phyloP scores from a whole-genome alignment of 2,797 vertebrate species.

The Crypturellus tataupa region DNA sequence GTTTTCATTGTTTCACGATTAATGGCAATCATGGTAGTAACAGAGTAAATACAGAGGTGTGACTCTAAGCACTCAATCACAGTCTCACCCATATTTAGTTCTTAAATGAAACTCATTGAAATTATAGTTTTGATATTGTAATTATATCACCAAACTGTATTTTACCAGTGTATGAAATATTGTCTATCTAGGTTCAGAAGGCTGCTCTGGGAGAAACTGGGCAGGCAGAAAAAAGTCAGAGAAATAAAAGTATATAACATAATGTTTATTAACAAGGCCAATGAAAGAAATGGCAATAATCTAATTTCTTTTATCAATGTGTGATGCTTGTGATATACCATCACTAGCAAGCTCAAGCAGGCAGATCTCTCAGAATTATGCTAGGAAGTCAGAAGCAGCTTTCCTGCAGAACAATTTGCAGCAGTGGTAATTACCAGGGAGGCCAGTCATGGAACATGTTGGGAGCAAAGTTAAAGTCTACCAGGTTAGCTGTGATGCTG shows the following conservation, averaged over 20 bases:
- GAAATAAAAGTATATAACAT: not conserved
- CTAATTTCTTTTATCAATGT: not conserved
- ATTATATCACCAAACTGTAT: not conserved
- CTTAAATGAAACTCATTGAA: not conserved
- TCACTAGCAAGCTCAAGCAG: not conserved
- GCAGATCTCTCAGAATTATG: not conserved
- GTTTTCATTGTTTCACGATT: not conserved
- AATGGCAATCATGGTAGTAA: not conserved
- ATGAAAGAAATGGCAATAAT: not conserved
- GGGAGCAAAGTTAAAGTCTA: not conserved
- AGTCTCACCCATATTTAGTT: not conserved
- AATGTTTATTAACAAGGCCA: not conserved
- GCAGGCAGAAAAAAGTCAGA: not conserved
- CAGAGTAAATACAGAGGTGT: not conserved
- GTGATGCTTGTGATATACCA: not conserved
- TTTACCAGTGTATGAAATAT: not conserved
- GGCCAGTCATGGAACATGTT: accelerated
- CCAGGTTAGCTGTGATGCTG: not conserved
- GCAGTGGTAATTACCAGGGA: not conserved
- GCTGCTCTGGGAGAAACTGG: not conserved
- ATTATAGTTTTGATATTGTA: not conserved
- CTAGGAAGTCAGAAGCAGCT: no score
- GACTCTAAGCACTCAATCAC: not conserved
- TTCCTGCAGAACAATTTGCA: not conserved
- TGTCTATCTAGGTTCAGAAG: not conserved